Evolutionary conservation across 2,888 invertebrate genomes (phyloP), one percentile per base, ranked within the genome.

Genomic region (Apamea sordens): DNA sequence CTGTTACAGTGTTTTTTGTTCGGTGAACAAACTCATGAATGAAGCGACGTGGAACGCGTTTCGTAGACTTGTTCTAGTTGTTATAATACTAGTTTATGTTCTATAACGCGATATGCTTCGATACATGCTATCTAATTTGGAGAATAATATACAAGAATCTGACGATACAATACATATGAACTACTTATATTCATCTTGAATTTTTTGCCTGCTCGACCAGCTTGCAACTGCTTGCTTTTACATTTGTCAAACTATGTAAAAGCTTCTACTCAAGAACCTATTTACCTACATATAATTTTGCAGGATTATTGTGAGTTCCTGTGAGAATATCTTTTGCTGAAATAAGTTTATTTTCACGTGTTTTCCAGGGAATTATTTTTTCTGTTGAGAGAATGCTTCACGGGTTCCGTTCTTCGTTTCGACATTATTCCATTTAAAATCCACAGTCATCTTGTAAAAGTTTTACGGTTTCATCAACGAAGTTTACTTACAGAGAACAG

Each of bases 11-110:
- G 72, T 79, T 88, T 89, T 88, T 88, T 86, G 84, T 83, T 88
- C 88, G 89, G 80, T 89, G 73, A 90, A 91, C 83, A 88, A 89
- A 90, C 90, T 91, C 89, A 84, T 92, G 90, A 92, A 92, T 90
- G 91, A 90, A 92, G 84, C 88, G 86, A 78, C 64, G 81, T 88
- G 90, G 89, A 91, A 91, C 92, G 82, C 75, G 83, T 82, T 84
- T 84, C 68, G 76, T 71, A 78, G 77, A 76, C 85, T 76, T 74
- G 84, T 80, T 86, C 77, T 78, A 75, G 72, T 72, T 68, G 61
- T 80, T 80, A 79, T 81, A 67, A 81, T 71, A 68, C 28, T 76
- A 70, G 21, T 77, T 59, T 76, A 61, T n/a, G 73, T 53, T n/a
- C 32, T 76, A 59, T 76, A 82, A 13, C 44, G 67, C 47, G 79